A percentile compares a stretch with the other conserved stretches of the same genome.
These are phyloP conservation scores for Ceriagrion tenellum DNA, from an alignment of 2,888 invertebrate species.

Conservation along the genomic window DNA sequence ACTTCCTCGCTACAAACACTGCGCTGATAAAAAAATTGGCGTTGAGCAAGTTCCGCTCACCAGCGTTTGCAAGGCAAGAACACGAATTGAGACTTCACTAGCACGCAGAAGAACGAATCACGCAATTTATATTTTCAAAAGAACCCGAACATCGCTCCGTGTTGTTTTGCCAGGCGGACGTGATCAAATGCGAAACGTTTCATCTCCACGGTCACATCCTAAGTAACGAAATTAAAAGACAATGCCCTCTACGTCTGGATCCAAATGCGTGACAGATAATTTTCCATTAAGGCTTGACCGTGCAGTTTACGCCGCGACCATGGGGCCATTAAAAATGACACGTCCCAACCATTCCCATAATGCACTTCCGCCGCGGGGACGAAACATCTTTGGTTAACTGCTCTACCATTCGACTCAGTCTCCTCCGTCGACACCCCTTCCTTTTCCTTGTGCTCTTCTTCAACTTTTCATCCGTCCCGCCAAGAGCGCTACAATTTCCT, in stretches of 20 bases:
- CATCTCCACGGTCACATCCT: background rate
- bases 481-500: background rate
- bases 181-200: background rate
- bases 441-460: background rate
- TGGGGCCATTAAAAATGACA: background rate
- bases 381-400: background rate
- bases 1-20: too few relatives aligned
- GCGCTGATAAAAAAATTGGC: background rate
- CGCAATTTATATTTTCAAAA: background rate
- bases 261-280: background rate
- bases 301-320: too few relatives aligned
- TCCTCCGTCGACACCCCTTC: background rate
- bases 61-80: background rate
- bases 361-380: slow-evolving; percentile 3
- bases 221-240: background rate
- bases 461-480: background rate
- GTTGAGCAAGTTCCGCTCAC: background rate
- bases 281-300: too few relatives aligned
- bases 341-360: background rate
- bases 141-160: background rate
- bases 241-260: background rate
- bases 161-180: background rate
- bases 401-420: background rate
- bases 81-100: background rate
- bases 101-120: background rate